Evolutionary conservation across 2,113 vertebrate genomes (phyloP).

Genomic region (Larimichthys polyactis): DNA sequence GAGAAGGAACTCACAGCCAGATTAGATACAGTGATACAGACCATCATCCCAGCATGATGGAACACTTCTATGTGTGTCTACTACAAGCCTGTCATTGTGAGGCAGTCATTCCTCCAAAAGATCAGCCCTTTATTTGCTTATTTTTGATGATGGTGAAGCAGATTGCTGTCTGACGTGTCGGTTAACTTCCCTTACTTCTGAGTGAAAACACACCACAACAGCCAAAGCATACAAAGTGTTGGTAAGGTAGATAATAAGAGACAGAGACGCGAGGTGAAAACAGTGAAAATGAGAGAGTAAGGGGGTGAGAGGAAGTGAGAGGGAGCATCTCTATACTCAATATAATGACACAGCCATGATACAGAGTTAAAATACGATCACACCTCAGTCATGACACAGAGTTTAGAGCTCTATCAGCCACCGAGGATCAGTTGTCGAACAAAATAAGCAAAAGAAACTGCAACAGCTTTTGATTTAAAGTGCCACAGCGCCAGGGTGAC

Average conservation of each 20-base stretch:
- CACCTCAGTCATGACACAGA: constrained; percentile 12
- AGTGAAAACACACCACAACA: constrained; percentile 12
- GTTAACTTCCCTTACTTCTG: background rate
- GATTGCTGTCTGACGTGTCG: background rate
- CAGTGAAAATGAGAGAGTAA: background rate
- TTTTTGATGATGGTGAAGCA: constrained; percentile 15
- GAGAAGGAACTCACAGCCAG: background rate
- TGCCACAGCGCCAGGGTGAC: background rate
- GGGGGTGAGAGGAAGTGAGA: background rate
- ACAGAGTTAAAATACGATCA: constrained; percentile 32
- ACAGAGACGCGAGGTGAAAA: background rate
- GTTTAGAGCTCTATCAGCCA: constrained; percentile 19
- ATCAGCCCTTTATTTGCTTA: background rate
- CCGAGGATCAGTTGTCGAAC: constrained; percentile 23
- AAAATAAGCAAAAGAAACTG: background rate
- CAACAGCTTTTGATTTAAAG: constrained; percentile 1
- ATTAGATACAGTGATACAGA: background rate
- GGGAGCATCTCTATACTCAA: constrained; percentile 36
- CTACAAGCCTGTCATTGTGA: background rate
- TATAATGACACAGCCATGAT: constrained; percentile 11
- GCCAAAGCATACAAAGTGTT: background rate
- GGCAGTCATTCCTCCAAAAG: background rate
- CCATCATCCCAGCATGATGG: background rate
- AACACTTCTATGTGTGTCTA: background rate
- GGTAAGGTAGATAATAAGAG: too few species aligned